A percentile compares a stretch with the other conserved stretches of the same genome.
Conservation (phyloP, 2,113 vertebrate genomes). For the Tyrannus savana region DNA sequence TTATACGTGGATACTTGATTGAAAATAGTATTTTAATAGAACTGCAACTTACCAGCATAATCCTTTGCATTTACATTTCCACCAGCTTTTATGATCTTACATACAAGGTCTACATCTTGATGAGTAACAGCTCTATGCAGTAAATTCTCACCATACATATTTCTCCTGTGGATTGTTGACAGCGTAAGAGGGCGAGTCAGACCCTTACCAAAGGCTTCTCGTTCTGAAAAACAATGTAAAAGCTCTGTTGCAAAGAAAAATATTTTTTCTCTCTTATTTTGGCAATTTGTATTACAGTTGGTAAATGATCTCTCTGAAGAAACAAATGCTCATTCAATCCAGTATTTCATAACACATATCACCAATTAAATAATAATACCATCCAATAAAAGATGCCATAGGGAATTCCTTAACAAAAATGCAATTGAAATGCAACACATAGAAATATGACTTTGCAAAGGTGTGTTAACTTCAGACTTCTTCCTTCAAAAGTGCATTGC, state of each 20-base stretch:
- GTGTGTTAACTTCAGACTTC: neutral
- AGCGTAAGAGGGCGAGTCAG: neutral
- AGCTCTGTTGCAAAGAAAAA: neutral
- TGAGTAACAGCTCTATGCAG: constrained; percentile 74
- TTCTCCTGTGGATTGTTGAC: constrained; percentile 65
- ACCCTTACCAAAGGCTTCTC: neutral
- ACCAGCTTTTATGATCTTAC: constrained; percentile 66
- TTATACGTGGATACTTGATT: neutral
- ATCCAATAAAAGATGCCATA: neutral
- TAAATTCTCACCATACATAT: constrained; percentile 76
- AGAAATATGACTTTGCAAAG: neutral
- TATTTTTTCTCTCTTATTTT: neutral
- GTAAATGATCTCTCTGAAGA: neutral
- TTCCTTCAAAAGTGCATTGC: neutral
- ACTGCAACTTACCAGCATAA: constrained; percentile 77
- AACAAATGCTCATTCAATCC: neutral
- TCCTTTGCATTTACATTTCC: constrained; percentile 75
- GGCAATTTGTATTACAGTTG: neutral
- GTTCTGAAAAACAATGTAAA: constrained; percentile 50
- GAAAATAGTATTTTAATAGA: neutral
- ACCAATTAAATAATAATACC: neutral
- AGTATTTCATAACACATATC: neutral
- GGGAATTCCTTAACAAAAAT: neutral
- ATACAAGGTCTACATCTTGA: constrained; percentile 59
- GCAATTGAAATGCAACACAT: neutral